phyloP scores from a whole-genome alignment of 35 echinoderm and acorn worm species.

The Heliocidaris erythrogramma region DNA sequence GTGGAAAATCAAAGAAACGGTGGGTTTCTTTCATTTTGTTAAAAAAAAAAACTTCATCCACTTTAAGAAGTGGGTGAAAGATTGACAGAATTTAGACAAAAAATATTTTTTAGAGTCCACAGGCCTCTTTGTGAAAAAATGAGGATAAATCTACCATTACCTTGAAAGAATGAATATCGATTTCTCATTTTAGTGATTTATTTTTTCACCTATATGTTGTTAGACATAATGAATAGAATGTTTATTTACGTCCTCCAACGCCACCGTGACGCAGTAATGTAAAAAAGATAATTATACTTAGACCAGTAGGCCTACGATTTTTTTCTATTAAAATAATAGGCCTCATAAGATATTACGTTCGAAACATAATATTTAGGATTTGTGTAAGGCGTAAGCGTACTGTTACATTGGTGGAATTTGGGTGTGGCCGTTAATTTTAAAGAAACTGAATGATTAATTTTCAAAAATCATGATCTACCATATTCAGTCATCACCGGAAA shows the following conservation, averaged over 20 bases:
- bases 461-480: not conserved
- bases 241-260: too few species aligned
- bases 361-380: too few species aligned
- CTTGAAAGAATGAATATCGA: not conserved
- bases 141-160: not conserved
- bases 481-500: constrained; percentile 1
- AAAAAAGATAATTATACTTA: not conserved
- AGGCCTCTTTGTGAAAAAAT: too few species aligned
- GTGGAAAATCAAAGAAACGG: too few species aligned
- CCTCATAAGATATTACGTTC: too few species aligned
- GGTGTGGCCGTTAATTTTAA: not conserved
- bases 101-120: too few species aligned
- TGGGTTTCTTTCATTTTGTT: too few species aligned
- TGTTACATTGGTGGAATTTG: not conserved
- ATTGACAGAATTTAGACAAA: too few species aligned
- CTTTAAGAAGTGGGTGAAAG: too few species aligned
- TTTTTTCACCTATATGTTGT: not conserved
- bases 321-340: not conserved
- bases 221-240: not conserved
- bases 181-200: not conserved
- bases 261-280: too few species aligned
- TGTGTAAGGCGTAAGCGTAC: too few species aligned
- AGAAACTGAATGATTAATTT: not conserved
- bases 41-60: too few species aligned
- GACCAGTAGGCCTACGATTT: not conserved